Evolutionary conservation across 2,113 vertebrate genomes (phyloP).

Genomic region (Romanogobio albipinnatus): DNA sequence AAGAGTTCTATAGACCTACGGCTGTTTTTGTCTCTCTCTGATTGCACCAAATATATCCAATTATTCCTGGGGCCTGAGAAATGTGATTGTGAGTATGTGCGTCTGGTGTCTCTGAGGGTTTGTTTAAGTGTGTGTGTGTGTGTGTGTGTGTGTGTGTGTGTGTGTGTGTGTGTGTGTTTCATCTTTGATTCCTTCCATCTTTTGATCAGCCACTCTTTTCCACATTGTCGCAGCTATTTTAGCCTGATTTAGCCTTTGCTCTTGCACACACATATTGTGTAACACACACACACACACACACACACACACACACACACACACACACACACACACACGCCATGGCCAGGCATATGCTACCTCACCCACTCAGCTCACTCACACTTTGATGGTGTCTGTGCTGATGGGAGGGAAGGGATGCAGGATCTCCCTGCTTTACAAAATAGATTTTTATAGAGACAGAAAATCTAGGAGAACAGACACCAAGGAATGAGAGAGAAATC

Average conservation of each 20-base stretch:
- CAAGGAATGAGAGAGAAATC: constrained; percentile 6
- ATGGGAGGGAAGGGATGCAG: background rate
- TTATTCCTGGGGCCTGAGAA: constrained; percentile 33
- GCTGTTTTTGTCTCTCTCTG: constrained; percentile 37
- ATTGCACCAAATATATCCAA: constrained; percentile 40
- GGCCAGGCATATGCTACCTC: background rate
- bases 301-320: background rate
- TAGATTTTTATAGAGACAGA: background rate
- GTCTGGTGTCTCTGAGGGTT: constrained; percentile 22
- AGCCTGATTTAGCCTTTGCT: constrained; percentile 7
- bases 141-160: too few relatives aligned
- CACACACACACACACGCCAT: too few relatives aligned
- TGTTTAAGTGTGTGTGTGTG: background rate
- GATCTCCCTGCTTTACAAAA: constrained; percentile 6
- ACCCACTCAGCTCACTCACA: constrained; percentile 5
- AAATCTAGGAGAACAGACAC: background rate
- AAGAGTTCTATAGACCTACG: background rate
- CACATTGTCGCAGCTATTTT: background rate
- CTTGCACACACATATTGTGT: background rate
- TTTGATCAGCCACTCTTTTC: constrained; percentile 9
- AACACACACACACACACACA: background rate
- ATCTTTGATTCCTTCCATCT: constrained; percentile 21
- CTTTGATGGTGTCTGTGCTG: constrained; percentile 7
- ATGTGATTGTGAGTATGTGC: constrained; percentile 9
- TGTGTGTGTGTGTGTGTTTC: background rate